Percentiles rank a stretch among this genome's conserved stretches.
These are phyloP conservation scores for Pyrgilauda ruficollis DNA, from an alignment of 2,113 vertebrate species.

Conservation along the genomic window DNA sequence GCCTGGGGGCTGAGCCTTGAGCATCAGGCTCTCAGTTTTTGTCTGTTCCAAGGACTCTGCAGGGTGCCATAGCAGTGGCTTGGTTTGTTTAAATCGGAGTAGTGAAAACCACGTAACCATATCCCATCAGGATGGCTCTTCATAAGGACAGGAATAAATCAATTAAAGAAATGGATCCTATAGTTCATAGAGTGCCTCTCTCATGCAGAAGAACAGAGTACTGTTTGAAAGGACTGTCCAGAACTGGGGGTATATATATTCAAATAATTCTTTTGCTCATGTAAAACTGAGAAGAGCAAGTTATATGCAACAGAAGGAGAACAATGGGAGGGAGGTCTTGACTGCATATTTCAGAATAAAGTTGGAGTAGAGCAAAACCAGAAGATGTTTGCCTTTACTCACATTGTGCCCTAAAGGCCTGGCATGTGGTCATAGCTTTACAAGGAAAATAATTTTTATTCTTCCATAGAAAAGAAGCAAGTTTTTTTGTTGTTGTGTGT, in stretches of 20 bases:
- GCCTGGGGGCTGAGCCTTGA: neutral
- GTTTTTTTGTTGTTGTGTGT: neutral
- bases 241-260: neutral
- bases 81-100: neutral
- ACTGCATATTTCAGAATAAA: conserved; percentile 36
- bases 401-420: conserved; percentile 34
- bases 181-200: neutral
- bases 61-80: neutral
- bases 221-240: neutral
- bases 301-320: neutral
- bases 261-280: neutral
- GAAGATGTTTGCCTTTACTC: conserved; percentile 19
- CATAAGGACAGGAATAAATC: neutral
- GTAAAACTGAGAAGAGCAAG: neutral
- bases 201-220: neutral
- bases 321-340: conserved; percentile 14
- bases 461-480: conserved; percentile 37
- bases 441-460: conserved; percentile 31
- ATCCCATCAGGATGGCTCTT: accelerated
- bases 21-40: neutral
- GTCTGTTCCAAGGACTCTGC: neutral
- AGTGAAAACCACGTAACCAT: neutral
- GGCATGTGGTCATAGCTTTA: conserved; percentile 5
- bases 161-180: neutral
- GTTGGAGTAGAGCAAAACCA: conserved; percentile 31